A percentile compares a stretch with the other conserved stretches of the same genome.
phyloP scores from a whole-genome alignment of 2,888 invertebrate species.

The Syritta pipiens region DNA sequence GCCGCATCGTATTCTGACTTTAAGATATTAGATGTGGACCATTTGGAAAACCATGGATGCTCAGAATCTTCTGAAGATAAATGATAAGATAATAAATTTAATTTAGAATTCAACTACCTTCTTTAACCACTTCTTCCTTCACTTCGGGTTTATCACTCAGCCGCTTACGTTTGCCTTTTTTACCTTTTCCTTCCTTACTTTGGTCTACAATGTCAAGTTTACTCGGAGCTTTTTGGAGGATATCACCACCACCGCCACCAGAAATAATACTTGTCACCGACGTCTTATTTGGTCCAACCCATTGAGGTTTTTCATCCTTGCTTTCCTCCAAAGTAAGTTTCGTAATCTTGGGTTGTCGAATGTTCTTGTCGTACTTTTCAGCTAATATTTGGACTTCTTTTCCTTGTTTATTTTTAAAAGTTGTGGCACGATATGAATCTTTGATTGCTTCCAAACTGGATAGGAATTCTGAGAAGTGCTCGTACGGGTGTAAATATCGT shows the following conservation, averaged over 20 bases:
- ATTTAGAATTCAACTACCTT: neutral
- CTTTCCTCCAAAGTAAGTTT: no score
- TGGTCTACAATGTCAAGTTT: neutral
- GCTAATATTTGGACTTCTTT: slow-evolving; percentile 24
- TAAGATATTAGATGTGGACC: slow-evolving; percentile 74
- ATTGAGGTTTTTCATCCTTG: no score
- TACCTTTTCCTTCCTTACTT: neutral
- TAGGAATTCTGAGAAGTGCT: slow-evolving; percentile 69
- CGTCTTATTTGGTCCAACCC: neutral
- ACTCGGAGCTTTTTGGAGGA: neutral
- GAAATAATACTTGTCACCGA: no score
- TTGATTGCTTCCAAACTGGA: slow-evolving; percentile 62
- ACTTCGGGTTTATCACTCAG: neutral
- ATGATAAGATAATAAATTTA: neutral
- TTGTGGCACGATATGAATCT: slow-evolving; percentile 29
- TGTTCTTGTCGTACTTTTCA: slow-evolving; percentile 35
- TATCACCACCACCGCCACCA: neutral
- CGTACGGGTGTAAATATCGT: slow-evolving; percentile 28
- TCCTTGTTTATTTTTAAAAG: slow-evolving; percentile 26
- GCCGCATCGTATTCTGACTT: slow-evolving; percentile 66
- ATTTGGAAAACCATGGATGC: slow-evolving; percentile 48
- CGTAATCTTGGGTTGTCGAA: slow-evolving; percentile 5
- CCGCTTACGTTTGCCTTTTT: neutral
- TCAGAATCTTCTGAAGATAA: neutral
- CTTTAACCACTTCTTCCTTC: neutral